phyloP scores from a whole-genome alignment of 2,797 vertebrate species.

The Phyllotis vaccarum region DNA sequence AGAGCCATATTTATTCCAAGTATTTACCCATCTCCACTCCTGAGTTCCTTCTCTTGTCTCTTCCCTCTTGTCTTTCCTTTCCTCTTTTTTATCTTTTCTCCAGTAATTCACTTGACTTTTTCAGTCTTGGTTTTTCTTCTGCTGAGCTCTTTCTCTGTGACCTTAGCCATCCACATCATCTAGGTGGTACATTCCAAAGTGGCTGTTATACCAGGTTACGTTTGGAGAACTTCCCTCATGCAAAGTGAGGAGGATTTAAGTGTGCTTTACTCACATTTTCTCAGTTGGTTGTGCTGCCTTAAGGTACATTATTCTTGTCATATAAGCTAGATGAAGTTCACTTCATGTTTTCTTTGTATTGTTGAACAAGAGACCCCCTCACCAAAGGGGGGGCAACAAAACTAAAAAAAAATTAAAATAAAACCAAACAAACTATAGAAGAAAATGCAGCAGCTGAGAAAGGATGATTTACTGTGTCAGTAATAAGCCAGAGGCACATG shows the following conservation, averaged over 20 bases:
- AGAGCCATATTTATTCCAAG: not conserved
- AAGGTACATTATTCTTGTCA: not conserved
- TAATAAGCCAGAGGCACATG: not conserved
- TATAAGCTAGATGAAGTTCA: not conserved
- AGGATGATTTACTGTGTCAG: not conserved
- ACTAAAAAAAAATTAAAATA: not conserved
- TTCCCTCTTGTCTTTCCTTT: not conserved
- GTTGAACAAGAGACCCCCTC: no score
- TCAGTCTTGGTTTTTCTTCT: not conserved
- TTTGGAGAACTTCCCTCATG: not conserved
- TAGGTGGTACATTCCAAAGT: not conserved
- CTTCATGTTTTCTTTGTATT: not conserved
- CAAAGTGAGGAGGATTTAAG: not conserved
- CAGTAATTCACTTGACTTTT: not conserved
- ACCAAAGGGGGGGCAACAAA: no score
- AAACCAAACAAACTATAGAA: not conserved
- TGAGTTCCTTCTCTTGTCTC: not conserved
- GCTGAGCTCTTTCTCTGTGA: not conserved
- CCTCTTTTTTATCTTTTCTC: rapidly evolving
- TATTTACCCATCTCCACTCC: not conserved
- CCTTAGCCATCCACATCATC: not conserved
- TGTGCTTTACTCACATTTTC: not conserved
- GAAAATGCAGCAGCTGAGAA: not conserved
- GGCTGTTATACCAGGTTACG: not conserved
- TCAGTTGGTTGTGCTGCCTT: not conserved